Base-by-base conservation (phyloP, 2,113 vertebrate species). In the Microcebus lehilahytsara region DNA sequence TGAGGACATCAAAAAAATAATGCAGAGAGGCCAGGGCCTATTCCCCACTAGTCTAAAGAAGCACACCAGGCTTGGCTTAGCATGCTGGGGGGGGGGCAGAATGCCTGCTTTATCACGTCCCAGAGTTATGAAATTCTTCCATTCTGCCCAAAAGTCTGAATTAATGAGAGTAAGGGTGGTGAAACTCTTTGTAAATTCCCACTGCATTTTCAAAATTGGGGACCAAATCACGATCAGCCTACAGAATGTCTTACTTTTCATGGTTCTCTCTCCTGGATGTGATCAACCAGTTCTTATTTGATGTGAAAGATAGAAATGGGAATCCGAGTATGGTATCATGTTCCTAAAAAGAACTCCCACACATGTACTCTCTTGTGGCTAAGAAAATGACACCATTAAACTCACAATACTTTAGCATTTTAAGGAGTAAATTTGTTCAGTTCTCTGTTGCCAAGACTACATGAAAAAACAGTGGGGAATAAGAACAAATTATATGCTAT, bases 171-270 rank as follows among this genome's bases (percentile, higher is more conserved):
- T 3, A 34, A 40, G 27, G 22, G 25, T 42, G 34, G 46, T 58
- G 23, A 75, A 42, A 37, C 30, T 80, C 9, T 95, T 53, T 69
- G 71, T 87, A 80, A 93, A 83, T 96, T 96, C 91, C 85, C 23
- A 71, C 2, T 81, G 22, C 20, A 14, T 71, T 60, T 91, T 94
- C 32, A 13, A 25, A 86, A 53, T 40, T 42, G 32, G 51, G 72
- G 85, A 87, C 46, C 40, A 74, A 46, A 66, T 80, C 19, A 20
- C 9, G 4, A 20, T 77, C 75, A 53, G 32, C 10, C 66, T 78
- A 34, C 62, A 37, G 67, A 75, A 95, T 37, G 30, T 40, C 71
- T 75, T 62, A 32, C 37, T 25, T 86, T 94, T 46, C 22, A 3
- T 51, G 51, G 32, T 34, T 64, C 58, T 94, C 72, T 96, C 25